Conservation (phyloP, 1,140 invertebrate species). For the Zaprionus ornatus region DNA sequence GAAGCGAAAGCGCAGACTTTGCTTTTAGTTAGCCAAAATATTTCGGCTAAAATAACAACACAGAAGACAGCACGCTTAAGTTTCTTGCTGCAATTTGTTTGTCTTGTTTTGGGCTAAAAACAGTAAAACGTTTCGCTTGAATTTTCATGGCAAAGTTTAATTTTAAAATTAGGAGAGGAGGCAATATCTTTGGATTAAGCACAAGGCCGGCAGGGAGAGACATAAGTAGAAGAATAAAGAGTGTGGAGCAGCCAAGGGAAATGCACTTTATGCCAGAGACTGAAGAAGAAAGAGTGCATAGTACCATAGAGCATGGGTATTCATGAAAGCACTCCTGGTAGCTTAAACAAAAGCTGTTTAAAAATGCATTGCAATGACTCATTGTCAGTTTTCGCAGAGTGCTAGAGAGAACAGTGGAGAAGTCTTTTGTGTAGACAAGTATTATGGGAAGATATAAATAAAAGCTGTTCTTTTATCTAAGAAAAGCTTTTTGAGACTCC, state of each 20-base stretch:
- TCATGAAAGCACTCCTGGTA: not conserved
- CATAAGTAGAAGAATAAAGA: not conserved
- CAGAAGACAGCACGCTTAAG: constrained; percentile 28
- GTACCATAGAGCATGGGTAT: not conserved
- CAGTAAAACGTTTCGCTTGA: constrained; percentile 12
- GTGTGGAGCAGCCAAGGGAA: not conserved
- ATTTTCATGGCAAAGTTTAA: constrained; percentile 9
- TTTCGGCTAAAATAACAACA: constrained; percentile 15
- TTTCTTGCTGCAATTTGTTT: constrained; percentile 34
- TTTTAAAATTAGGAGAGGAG: not conserved
- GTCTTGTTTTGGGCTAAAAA: constrained; percentile 1
- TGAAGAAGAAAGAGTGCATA: not conserved
- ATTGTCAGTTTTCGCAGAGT: not conserved
- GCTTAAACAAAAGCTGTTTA: not conserved
- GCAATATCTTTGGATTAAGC: constrained; percentile 4
- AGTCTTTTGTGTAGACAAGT: not conserved
- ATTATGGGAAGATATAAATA: too few relatives aligned
- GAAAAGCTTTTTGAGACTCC: too few relatives aligned
- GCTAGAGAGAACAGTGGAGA: not conserved
- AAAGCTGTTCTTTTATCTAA: too few relatives aligned
- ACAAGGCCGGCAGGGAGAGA: not conserved
- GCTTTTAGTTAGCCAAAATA: constrained; percentile 32
- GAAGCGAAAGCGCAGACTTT: constrained; percentile 27
- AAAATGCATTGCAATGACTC: not conserved
- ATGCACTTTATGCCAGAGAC: not conserved